A percentile compares a stretch with the other conserved stretches of the same genome.
Conservation (phyloP, 1,140 invertebrate species). For the Aphidius ervi region DNA sequence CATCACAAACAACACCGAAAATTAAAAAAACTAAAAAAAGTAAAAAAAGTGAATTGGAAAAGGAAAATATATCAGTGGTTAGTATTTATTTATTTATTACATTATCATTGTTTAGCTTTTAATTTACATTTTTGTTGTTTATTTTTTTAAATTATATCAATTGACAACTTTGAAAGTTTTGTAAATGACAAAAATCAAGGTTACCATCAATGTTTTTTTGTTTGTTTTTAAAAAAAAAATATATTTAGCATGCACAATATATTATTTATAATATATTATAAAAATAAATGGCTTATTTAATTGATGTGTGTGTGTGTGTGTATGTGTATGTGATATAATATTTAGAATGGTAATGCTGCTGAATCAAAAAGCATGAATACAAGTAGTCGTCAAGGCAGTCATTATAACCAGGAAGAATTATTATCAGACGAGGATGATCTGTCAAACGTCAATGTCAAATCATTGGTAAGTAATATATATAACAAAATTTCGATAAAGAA, state of each 20-base stretch:
- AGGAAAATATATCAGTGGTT: slow-evolving; percentile 63
- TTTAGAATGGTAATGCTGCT: slow-evolving; percentile 26
- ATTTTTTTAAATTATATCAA: not conserved
- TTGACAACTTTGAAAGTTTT: no score
- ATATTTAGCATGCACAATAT: slow-evolving; percentile 17
- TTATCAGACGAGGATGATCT: slow-evolving; percentile 50
- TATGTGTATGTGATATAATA: slow-evolving; percentile 4
- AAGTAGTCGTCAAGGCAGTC: slow-evolving; percentile 32
- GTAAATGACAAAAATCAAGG: no score
- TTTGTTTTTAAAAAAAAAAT: no score
- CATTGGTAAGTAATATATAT: slow-evolving; percentile 43
- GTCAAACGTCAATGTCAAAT: slow-evolving; percentile 58
- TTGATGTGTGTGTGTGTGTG: no score
- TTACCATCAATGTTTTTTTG: no score
- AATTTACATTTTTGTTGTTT: not conserved
- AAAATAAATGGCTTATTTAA: not conserved
- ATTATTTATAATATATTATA: no score
- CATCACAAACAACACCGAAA: slow-evolving; percentile 45
- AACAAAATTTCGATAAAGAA: not conserved
- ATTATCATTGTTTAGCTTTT: not conserved
- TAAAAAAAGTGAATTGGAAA: slow-evolving; percentile 57
- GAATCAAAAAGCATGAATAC: slow-evolving; percentile 46
- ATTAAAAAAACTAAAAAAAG: slow-evolving; percentile 62
- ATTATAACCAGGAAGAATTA: slow-evolving; percentile 44
- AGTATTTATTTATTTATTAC: slow-evolving; percentile 38